phyloP scores from a whole-genome alignment of 2,113 vertebrate species.

The Lepus europaeus region DNA sequence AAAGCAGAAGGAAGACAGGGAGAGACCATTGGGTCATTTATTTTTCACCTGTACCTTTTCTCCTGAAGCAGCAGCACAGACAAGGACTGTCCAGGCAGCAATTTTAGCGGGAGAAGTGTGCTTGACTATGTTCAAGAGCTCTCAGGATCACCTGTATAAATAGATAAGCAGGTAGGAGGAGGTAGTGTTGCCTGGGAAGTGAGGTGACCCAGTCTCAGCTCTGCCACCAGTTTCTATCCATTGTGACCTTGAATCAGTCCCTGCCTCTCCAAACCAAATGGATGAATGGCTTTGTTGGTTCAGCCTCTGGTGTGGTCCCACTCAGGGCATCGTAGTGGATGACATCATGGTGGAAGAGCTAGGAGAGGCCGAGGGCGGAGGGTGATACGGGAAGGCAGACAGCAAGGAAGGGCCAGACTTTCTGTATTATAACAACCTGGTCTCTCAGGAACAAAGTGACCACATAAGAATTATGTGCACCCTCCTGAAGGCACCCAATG shows the following conservation, averaged over 20 bases:
- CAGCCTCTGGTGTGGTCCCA: too few species aligned
- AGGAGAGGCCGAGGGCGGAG: too few species aligned
- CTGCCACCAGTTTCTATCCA: background rate
- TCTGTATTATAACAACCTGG: too few species aligned
- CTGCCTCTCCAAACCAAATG: background rate
- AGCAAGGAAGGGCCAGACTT: too few species aligned
- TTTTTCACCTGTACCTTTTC: slow-evolving; percentile 9
- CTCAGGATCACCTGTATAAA: too few species aligned
- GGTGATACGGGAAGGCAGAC: too few species aligned
- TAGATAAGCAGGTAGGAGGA: background rate
- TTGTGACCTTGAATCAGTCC: background rate
- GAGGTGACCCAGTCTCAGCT: background rate
- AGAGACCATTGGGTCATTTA: background rate
- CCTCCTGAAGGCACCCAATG: too few species aligned
- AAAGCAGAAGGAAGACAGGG: background rate
- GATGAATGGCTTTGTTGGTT: background rate
- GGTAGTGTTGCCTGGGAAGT: background rate
- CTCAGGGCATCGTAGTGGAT: too few species aligned
- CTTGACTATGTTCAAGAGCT: too few species aligned
- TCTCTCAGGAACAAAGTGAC: too few species aligned
- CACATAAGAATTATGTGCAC: too few species aligned
- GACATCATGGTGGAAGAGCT: too few species aligned
- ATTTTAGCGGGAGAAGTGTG: background rate
- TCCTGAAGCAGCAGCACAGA: background rate
- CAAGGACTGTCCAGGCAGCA: background rate